These are phyloP conservation scores for Eretmocerus hayati DNA, from an alignment of 2,888 invertebrate species.

Conservation along the genomic window DNA sequence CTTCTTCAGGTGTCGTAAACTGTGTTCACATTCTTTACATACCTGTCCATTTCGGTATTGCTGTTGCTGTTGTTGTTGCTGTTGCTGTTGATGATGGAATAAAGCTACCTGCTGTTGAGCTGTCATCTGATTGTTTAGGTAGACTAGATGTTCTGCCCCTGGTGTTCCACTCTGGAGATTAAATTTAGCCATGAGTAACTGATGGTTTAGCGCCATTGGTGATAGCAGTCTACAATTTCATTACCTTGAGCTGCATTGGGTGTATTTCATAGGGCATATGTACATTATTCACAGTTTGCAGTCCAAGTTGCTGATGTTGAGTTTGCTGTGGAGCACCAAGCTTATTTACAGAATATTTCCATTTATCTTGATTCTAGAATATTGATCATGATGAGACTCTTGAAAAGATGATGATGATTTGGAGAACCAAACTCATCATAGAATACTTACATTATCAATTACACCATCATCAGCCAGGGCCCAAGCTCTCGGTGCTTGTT, in stretches of 20 bases:
- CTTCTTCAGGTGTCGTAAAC: no score
- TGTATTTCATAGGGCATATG: constrained; percentile 44
- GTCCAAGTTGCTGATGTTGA: constrained; percentile 54
- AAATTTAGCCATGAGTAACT: no score
- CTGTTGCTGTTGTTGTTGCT: constrained; percentile 51
- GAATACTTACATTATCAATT: constrained; percentile 64
- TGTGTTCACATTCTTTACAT: no score
- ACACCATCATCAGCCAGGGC: constrained; percentile 82
- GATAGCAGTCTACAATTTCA: no score
- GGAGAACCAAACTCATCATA: not conserved
- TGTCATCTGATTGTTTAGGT: constrained; percentile 47
- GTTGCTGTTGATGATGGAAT: constrained; percentile 45
- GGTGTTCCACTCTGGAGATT: constrained; percentile 51
- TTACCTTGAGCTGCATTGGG: constrained; percentile 45
- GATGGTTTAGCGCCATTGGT: no score
- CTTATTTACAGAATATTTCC: constrained; percentile 63
- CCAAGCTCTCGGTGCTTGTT: constrained; percentile 66
- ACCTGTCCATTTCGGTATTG: constrained; percentile 46
- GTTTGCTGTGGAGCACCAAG: constrained; percentile 51
- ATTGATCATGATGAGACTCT: not conserved
- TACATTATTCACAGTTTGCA: constrained; percentile 50
- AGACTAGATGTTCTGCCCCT: constrained; percentile 53
- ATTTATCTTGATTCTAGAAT: constrained; percentile 77
- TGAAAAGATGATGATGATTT: not conserved
- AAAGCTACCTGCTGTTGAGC: constrained; percentile 45